Evolutionary conservation across 2,797 vertebrate species (phyloP), one percentile per base, ranked within the genome.

Genomic region (Vireo griseus): DNA sequence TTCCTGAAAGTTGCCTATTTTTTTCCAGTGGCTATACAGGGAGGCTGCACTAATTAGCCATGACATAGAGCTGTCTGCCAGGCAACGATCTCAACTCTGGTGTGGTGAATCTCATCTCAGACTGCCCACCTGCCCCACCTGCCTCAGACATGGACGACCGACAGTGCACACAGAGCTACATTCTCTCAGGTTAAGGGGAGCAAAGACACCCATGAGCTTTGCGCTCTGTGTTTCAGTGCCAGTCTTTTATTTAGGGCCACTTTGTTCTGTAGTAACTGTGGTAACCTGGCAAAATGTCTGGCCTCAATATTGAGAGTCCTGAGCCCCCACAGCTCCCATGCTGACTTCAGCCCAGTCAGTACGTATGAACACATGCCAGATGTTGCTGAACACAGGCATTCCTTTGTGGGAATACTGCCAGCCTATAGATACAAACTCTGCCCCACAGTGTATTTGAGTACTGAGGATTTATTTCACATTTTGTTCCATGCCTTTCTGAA

Each of bases 381-480:
- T 62, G 3, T 75, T 61, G 78, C 87, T 87, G 84, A 87, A 91
- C 75, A 68, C 54, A 80, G 54, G 44, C 95, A 81, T 96, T 95
- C 90, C 77, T 95, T 91, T 90, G 68, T 80, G 68, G 42, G 52
- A 94, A 91, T 25, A 33, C 61, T 61, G 52, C 50, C 0, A 24
- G 72, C 35, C 89, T 76, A 39, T 75, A 92, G 94, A 95, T 48
- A 94, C 66, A 80, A 77, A 73, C 66, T 58, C 84, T 87, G 47
- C 37, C 87, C 40, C 50, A 40, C 16, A 18, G 45, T 7, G 50
- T 45, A 55, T 78, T 86, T 75, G 61, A 83, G n/a, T n/a, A 44
- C 0, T 63, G 61, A 88, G 65, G 82, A 90, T 95, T 96, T 96
- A 94, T 91, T 94, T 87, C 51, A 62, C 84, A 31, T 89, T 92